A percentile compares a stretch with the other conserved stretches of the same genome.
Evolutionary conservation across 2,888 invertebrate genomes (phyloP).

Genomic region (Piscicola geometra): DNA sequence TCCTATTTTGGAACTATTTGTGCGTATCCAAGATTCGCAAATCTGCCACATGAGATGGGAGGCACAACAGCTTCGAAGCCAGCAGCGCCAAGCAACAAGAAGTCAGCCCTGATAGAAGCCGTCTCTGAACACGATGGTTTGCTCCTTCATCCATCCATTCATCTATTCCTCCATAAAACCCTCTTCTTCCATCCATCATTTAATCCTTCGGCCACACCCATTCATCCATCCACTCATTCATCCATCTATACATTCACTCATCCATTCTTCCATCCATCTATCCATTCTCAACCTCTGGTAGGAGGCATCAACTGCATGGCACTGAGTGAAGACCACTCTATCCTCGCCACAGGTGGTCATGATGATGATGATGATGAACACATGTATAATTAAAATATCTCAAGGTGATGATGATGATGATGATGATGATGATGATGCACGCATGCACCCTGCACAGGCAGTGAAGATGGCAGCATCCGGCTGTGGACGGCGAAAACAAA

Average conservation of each 20-base stretch:
- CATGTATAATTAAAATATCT: conserved; percentile 34
- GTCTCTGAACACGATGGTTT: conserved; percentile 42
- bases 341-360: conserved; percentile 47
- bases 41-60: conserved; percentile 36
- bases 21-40: no score
- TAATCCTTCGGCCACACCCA: no score
- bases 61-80: conserved; percentile 27
- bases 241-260: no score
- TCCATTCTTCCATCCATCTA: no score
- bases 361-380: conserved; percentile 35
- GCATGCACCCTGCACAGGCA: conserved; percentile 55
- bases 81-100: conserved; percentile 22
- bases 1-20: no score
- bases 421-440: conserved; percentile 33
- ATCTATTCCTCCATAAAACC: no score
- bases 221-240: no score
- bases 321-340: conserved; percentile 58
- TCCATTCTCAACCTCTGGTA: not conserved
- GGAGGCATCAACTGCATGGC: conserved; percentile 59
- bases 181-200: no score
- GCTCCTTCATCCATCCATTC: no score
- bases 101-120: conserved; percentile 41
- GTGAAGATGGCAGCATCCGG: conserved; percentile 57
- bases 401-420: conserved; percentile 36
- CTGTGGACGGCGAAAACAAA: conserved; percentile 58